Base-by-base conservation (phyloP, 2,888 invertebrate genomes). In the Biston stratarius region DNA sequence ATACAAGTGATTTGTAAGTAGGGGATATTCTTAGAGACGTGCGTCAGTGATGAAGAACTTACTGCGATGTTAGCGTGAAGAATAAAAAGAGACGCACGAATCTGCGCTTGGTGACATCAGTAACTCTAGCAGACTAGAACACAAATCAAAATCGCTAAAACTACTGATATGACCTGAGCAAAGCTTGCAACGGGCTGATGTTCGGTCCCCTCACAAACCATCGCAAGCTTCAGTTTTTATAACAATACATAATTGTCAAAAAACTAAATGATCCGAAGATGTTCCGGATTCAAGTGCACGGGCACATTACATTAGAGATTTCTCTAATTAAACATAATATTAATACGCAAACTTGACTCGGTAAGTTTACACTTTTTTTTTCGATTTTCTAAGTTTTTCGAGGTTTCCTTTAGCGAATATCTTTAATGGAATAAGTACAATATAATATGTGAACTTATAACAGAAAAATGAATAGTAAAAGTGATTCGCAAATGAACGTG, bases 341-440 rank as follows among this genome's bases (percentile, higher is more conserved):
- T 83, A 24, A 81, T 88, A 91, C 92, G 92, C 92, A 77, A 83
- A 82, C 91, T 89, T 90, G 91, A 89, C 81, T 78, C 80, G 24
- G n/a, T 84, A 84, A 75, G 80, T 81, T 76, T 69, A 68, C 67
- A 65, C 77, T 84, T 90, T 91, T 91, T 91, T 91, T 91, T 83
- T 84, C 58, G 69, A 79, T 87, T 90, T 91, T 89, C 79, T 79
- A 77, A 75, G 80, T 82, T 84, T 88, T 86, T 88, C 81, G 84
- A 85, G 82, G 86, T 89, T 87, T 88, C 82, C 83, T 89, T 92
- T 92, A 92, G 88, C 83, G 88, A 92, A 92, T 91, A 92, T 89
- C 88, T 86, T 91, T 89, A 90, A 90, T 92, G 88, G 87, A 87
- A 91, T 93, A 94, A 92, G 92, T 92, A 93, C 92, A 91, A 90